Conservation (phyloP, 2,113 vertebrate genomes). For the Lepus europaeus region DNA sequence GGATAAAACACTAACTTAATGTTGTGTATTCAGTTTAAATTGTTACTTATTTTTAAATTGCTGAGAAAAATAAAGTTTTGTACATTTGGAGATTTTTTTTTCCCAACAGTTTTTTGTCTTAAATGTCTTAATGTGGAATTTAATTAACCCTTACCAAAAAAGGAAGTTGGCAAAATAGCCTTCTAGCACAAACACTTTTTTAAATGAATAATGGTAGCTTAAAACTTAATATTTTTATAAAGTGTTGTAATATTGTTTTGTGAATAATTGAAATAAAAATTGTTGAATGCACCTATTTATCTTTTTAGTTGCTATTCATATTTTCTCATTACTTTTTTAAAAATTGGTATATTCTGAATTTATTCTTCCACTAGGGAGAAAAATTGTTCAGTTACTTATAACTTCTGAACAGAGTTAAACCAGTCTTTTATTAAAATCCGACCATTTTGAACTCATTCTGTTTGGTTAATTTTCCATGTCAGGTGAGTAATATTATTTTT, state of each 20-base stretch:
- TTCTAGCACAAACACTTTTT: conserved; percentile 86
- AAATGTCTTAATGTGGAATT: conserved; percentile 85
- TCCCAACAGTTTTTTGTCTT: conserved; percentile 82
- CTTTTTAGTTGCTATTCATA: conserved; percentile 68
- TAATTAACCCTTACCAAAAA: conserved; percentile 86
- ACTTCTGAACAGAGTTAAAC: conserved; percentile 37
- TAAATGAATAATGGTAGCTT: conserved; percentile 84
- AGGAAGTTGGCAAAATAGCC: conserved; percentile 76
- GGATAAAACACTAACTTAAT: conserved; percentile 90
- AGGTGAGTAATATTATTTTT: conserved; percentile 48
- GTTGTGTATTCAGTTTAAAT: conserved; percentile 88
- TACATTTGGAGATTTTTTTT: conserved; percentile 87
- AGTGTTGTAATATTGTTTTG: conserved; percentile 87
- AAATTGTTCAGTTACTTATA: conserved; percentile 34
- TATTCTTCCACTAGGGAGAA: conserved; percentile 39
- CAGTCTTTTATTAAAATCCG: conserved; percentile 65
- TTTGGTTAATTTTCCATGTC: conserved; percentile 53
- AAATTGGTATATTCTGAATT: conserved; percentile 59
- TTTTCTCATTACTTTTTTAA: conserved; percentile 55
- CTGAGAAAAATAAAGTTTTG: conserved; percentile 86
- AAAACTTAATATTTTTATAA: conserved; percentile 91
- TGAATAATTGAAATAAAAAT: conserved; percentile 89
- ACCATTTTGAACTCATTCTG: conserved; percentile 12
- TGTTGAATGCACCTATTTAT: conserved; percentile 85
- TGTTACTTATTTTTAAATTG: conserved; percentile 89